Conservation (phyloP, 2,888 invertebrate species). For the Mantis religiosa region DNA sequence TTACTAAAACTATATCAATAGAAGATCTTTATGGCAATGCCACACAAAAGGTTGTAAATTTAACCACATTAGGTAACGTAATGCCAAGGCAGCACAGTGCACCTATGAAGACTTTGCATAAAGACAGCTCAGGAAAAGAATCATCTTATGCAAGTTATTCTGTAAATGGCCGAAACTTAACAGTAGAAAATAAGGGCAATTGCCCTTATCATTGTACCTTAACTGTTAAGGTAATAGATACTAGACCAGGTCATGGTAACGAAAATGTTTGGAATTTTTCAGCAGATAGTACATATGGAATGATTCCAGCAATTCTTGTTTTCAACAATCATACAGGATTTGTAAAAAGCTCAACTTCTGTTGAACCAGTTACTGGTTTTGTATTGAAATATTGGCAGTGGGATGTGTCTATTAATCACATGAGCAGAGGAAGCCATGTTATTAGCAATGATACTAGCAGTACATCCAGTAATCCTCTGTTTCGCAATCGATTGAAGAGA, state of each 20-base stretch:
- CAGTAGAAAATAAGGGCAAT: slow-evolving; percentile 64
- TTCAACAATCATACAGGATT: slow-evolving; percentile 48
- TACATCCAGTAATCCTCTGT: slow-evolving; percentile 7
- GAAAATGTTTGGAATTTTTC: slow-evolving; percentile 59
- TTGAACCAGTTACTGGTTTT: slow-evolving; percentile 60
- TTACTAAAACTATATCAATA: not conserved
- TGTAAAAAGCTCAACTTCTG: slow-evolving; percentile 43
- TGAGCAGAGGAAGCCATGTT: not conserved
- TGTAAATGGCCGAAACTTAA: slow-evolving; percentile 59
- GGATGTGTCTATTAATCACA: slow-evolving; percentile 37
- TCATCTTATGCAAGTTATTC: not conserved
- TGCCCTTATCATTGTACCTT: slow-evolving; percentile 68
- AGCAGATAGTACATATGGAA: slow-evolving; percentile 62
- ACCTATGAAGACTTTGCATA: not conserved
- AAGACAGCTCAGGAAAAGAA: not conserved
- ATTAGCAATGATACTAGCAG: not conserved
- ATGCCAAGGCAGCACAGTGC: not conserved
- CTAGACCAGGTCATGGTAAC: slow-evolving; percentile 46
- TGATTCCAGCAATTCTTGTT: slow-evolving; percentile 66
- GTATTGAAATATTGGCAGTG: slow-evolving; percentile 82
- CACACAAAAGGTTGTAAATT: not conserved
- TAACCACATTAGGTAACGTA: not conserved
- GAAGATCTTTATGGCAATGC: not conserved
- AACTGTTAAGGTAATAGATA: slow-evolving; percentile 54
- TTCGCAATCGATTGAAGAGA: slow-evolving; percentile 18